These are phyloP conservation scores for Dicranocentrus wangi DNA, from an alignment of 2,888 invertebrate species.

Conservation along the genomic window DNA sequence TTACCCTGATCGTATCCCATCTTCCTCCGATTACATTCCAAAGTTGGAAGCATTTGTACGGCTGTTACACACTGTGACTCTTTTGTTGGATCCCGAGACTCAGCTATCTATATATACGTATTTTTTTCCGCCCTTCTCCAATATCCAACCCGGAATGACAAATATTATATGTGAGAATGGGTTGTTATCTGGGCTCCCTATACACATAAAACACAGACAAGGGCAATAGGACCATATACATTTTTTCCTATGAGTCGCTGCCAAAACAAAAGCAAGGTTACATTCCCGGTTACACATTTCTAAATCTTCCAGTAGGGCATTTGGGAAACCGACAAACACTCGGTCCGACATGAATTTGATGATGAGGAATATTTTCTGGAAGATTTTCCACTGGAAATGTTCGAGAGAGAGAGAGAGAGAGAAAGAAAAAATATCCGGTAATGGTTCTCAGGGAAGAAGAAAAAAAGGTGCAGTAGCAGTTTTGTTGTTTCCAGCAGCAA, in stretches of 20 bases:
- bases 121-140: too few relatives aligned
- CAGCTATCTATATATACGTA: neutral
- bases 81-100: constrained; percentile 41
- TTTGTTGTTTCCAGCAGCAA: constrained; percentile 5
- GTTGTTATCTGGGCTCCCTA: constrained; percentile 11
- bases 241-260: constrained; percentile 35
- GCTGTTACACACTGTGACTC: constrained; percentile 49
- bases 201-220: neutral
- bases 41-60: constrained; percentile 35
- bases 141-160: too few relatives aligned
- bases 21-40: constrained; percentile 47
- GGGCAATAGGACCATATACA: too few relatives aligned
- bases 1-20: constrained; percentile 44
- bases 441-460: too few relatives aligned
- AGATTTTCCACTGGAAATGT: constrained; percentile 2
- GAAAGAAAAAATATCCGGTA: neutral
- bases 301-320: constrained; percentile 19
- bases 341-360: constrained; percentile 50
- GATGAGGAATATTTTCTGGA: constrained; percentile 48
- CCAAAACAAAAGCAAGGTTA: constrained; percentile 50
- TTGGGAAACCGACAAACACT: constrained; percentile 43
- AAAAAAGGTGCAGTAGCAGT: too few relatives aligned
- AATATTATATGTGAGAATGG: constrained; percentile 29
- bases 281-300: constrained; percentile 13
- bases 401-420: neutral